Base-by-base conservation (phyloP, 1,140 invertebrate species). In the Maconellicoccus hirsutus region DNA sequence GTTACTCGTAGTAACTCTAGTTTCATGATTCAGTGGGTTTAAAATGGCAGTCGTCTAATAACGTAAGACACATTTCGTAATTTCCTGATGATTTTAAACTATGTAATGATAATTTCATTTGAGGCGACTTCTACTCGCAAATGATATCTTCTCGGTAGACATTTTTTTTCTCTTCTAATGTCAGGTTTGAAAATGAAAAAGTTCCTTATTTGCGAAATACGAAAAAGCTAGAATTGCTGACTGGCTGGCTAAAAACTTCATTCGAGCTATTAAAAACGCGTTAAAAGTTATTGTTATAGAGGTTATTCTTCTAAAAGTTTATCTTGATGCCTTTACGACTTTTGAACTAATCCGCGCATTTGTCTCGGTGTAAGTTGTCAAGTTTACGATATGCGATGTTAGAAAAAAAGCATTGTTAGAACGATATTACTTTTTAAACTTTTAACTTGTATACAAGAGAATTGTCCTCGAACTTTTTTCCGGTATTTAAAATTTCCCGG, bases 261-360 rank as follows among this genome's bases (percentile, higher is more conserved):
- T 52, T 52, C 42, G 42, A 52, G 42, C 42, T 52, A 52, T 52
- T 52, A 52, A 52, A 52, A 52, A 52, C 42, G 42, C 42, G 42
- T 52, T 52, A 52, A 52, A 52, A 52, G 42, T 52, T 52, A 52
- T 52, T 52, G 42, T 52, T 52, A 52, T 52, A 52, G 42, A 52
- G 42, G 42, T 52, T 52, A 52, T 16, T 52, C 42, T 52, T 16
- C n/a, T 19, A 19, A 52, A 52, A 52, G 42, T 52, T 52, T 52
- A 52, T 52, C 42, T 52, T 19, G 42, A 52, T 52, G 42, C 42
- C 42, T 52, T 52, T 52, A 52, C 42, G 42, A 52, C 42, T 52
- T 52, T 52, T 52, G n/a, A 52, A 52, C 42, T 52, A 52, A 52
- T 52, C 42, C 42, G 42, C n/a, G 42, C 42, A 52, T 52, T 52